Evolutionary conservation across 2,888 invertebrate species (phyloP), one percentile per base, ranked within the genome.

Genomic region (Scaeva pyrastri): DNA sequence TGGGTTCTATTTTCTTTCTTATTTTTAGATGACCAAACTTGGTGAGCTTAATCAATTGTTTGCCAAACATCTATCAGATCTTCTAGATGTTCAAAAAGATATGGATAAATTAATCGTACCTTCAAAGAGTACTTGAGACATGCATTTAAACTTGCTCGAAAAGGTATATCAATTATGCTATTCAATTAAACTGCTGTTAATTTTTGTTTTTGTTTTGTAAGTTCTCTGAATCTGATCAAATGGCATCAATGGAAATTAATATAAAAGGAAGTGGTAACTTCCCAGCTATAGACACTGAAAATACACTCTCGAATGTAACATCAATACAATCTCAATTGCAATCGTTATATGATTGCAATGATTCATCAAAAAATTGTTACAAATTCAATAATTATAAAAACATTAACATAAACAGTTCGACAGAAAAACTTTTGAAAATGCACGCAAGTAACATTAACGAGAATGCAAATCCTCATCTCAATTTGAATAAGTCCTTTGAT

Each of bases 41-140:
- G 91, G 90, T 72, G 92, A 93, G 84, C 87, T 93, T 55, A 92
- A 91, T 88, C 89, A 90, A 72, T 84, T 92, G 71, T 92, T 92
- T 89, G 91, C 91, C 70, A 92, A 92, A 81, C 91, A 91, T 66
- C 88, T 93, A 64, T 89, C 90, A n/a, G 92, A 93, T 72, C 77
- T 93, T 60, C 90, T 91, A 81, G 90, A 88, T 70, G 91, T 93
- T 81, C 93, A 93, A 89, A 93, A 92, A 89, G 93, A 93, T 90
- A 92, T 93, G 92, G 93, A 93, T 84, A 91, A 91, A 89, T 89
- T 92, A 83, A 90, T 93, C 88, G 92, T 92, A 88, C 90, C 91
- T 36, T 88, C 90, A 83, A 92, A 92, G 89, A 92, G 92, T 88
- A 92, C 92, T 92, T 92, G 92, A 92, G 92, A 92, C 90, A 88